Percentiles rank a stretch among this genome's conserved stretches.
Evolutionary conservation across 2,113 vertebrate species (phyloP).

Genomic region (Brachyhypopomus occidentalis): DNA sequence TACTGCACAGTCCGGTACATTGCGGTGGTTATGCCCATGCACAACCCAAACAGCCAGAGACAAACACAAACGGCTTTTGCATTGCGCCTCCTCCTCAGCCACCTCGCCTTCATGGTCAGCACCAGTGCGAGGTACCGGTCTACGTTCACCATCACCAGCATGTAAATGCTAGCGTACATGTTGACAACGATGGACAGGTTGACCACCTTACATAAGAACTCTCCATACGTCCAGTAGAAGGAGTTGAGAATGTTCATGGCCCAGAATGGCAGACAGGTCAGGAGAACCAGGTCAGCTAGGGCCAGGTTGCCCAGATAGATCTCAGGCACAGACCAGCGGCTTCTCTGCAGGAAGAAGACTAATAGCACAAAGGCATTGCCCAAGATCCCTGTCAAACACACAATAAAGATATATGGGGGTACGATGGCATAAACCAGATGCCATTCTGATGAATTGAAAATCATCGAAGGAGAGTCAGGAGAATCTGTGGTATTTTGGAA

Average conservation of each 20-base stretch:
- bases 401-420: constrained; percentile 82
- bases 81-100: constrained; percentile 73
- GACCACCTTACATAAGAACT: constrained; percentile 80
- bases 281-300: constrained; percentile 80
- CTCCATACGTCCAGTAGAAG: constrained; percentile 85
- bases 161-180: constrained; percentile 85
- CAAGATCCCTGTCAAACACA: constrained; percentile 76
- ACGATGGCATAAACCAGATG: constrained; percentile 66
- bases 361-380: constrained; percentile 86
- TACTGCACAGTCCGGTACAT: constrained; percentile 71
- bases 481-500: constrained; percentile 55
- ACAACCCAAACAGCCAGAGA: constrained; percentile 78
- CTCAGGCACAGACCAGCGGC: constrained; percentile 82
- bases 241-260: constrained; percentile 78
- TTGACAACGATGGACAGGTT: constrained; percentile 79
- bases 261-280: constrained; percentile 88
- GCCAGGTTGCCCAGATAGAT: constrained; percentile 90
- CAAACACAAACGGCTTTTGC: constrained; percentile 80
- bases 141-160: constrained; percentile 86
- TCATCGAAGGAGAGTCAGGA: background rate
- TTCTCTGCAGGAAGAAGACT: constrained; percentile 80
- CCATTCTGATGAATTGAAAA: constrained; percentile 60
- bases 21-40: constrained; percentile 75
- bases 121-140: constrained; percentile 92
- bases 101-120: constrained; percentile 82